Evolutionary conservation across 2,888 invertebrate genomes (phyloP).

Genomic region (Athalia cordata): DNA sequence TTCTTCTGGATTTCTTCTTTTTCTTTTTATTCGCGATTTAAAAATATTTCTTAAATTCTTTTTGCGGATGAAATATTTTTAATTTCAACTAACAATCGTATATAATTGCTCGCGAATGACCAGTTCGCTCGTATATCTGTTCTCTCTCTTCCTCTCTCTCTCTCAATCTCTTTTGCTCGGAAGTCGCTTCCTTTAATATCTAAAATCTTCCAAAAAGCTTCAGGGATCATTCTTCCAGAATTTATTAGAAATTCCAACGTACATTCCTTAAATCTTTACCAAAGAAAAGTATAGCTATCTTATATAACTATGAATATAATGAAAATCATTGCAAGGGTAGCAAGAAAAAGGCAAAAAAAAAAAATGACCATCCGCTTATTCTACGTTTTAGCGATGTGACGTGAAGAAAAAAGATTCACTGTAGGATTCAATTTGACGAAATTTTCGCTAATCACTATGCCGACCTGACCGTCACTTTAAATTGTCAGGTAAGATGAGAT

Average conservation of each 20-base stretch:
- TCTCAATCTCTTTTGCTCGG: conserved; percentile 24
- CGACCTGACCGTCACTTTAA: neutral
- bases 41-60: neutral
- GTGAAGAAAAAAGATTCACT: no score
- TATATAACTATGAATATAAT: no score
- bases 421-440: no score
- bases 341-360: no score
- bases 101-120: no score
- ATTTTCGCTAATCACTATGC: neutral
- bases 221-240: neutral
- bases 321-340: no score
- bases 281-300: no score
- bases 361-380: no score
- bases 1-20: neutral
- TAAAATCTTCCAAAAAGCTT: neutral
- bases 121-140: no score
- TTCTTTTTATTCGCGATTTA: neutral
- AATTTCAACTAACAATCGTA: no score
- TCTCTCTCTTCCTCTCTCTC: conserved; percentile 3
- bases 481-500: neutral
- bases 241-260: neutral
- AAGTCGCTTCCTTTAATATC: conserved; percentile 41
- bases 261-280: neutral
- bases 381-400: no score
- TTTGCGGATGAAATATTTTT: no score